phyloP scores from a whole-genome alignment of 1,140 invertebrate genomes.

The Drosophila persimilis region DNA sequence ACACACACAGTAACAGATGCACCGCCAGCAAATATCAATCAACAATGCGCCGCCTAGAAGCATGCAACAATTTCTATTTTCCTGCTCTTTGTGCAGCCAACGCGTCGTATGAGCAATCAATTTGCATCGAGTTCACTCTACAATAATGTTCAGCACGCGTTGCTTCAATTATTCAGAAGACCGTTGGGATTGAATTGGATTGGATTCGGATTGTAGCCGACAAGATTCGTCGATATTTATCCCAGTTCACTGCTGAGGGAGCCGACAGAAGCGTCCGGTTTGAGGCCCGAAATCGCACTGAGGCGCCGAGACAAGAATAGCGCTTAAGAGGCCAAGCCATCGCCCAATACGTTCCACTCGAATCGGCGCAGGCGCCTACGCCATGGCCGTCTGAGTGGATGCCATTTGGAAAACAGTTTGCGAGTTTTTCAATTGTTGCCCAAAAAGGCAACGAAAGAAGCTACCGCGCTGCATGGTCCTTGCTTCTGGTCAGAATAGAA shows the following conservation, averaged over 20 bases:
- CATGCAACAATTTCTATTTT: conserved; percentile 66
- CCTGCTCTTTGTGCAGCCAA: conserved; percentile 20
- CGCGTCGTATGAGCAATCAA: conserved; percentile 67
- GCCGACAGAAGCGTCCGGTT: conserved; percentile 46
- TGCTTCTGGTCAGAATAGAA: conserved; percentile 28
- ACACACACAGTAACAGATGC: conserved; percentile 21
- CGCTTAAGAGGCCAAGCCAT: conserved; percentile 48
- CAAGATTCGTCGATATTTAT: neutral
- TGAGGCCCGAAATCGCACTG: conserved; percentile 68
- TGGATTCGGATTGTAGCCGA: neutral
- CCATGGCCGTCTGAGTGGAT: conserved; percentile 38
- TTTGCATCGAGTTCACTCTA: conserved; percentile 42
- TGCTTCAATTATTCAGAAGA: conserved; percentile 67
- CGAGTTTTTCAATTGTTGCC: conserved; percentile 64
- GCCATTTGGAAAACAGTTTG: conserved; percentile 64
- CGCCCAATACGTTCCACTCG: conserved; percentile 47
- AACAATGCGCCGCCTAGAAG: conserved; percentile 53
- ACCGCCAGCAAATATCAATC: conserved; percentile 60
- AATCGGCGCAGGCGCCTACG: conserved; percentile 53
- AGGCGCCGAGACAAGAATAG: conserved; percentile 22
- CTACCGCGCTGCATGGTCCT: conserved; percentile 6
- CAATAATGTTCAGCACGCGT: conserved; percentile 42
- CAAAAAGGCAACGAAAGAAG: conserved; percentile 10
- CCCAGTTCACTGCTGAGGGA: neutral
- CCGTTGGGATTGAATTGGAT: conserved; percentile 46